Base-by-base conservation (phyloP, 2,797 vertebrate species). In the Myotis myotis region DNA sequence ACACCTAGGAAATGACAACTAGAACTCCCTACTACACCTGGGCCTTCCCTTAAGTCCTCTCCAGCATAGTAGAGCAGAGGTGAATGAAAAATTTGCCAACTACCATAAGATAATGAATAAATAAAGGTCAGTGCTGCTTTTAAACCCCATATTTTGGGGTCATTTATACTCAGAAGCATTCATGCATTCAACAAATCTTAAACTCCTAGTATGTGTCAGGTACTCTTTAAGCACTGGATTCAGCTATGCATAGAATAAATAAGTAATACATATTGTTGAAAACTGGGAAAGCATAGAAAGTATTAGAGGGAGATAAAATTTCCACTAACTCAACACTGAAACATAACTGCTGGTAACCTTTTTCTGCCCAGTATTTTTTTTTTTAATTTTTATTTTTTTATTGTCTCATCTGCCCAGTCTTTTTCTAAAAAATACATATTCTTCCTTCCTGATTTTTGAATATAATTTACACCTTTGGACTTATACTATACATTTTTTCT, bases 391-490 rank as follows among this genome's bases (percentile, higher is more conserved):
- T 38, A 1, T 38, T 41, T 44, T 44, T 44, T 2, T 11, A 44
- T 44, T 44, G 44, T 44, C 44, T 10, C 44, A 44, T 44, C 44
- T 44, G 44, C 44, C 55, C 47, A 62, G 19, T 76, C 47, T 95
- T 93, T 91, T 70, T 78, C 85, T 82, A 78, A 85, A 75, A 75
- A 38, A 17, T 76, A 19, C 8, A 15, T 68, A 89, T 51, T 20
- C 41, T 91, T 89, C 47, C 47, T 85, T 49, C 20, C 28, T 85
- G 8, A 30, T 71, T 62, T 71, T 88, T 36, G 7, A 93, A 70
- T 91, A 76, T 66, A 91, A 93, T 82, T 60, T 94, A 93, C 3
- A 93, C 88, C 41, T 91, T 78, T 85, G 55, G 83, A 71, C 23
- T 78, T 89, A 66, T 6, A 57, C 33, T 64, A 6, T 70, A 47